Percentiles rank a stretch among this genome's conserved stretches.
Conservation (phyloP, 2,888 invertebrate genomes). For the Drosophila suboccidentalis region DNA sequence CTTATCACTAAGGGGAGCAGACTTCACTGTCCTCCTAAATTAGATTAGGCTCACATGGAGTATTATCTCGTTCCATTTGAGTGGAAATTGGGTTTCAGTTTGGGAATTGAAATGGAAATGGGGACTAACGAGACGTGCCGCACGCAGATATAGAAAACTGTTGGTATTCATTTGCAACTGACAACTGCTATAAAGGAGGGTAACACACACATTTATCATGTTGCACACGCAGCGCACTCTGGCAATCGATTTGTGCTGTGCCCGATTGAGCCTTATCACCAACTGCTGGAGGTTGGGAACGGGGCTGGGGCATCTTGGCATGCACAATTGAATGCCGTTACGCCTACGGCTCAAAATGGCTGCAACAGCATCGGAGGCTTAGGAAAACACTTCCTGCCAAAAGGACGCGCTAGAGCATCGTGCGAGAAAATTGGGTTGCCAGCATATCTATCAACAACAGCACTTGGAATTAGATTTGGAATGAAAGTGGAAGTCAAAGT, state of each 20-base stretch:
- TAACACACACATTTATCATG: conserved; percentile 76
- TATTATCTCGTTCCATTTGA: conserved; percentile 45
- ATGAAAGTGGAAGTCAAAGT: neutral
- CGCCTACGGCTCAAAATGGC: conserved; percentile 48
- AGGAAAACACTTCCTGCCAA: conserved; percentile 50
- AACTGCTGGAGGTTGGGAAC: conserved; percentile 21
- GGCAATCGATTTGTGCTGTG: conserved; percentile 75
- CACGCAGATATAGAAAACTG: conserved; percentile 37
- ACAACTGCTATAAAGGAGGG: conserved; percentile 68
- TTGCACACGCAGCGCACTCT: conserved; percentile 60
- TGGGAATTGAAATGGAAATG: conserved; percentile 4
- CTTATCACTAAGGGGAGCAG: conserved; percentile 14
- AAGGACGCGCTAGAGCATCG: conserved; percentile 53
- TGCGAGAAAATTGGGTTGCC: conserved; percentile 54
- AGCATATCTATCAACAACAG: conserved; percentile 71
- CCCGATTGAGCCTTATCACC: conserved; percentile 74
- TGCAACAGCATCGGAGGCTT: conserved; percentile 42
- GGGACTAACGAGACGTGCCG: conserved; percentile 37
- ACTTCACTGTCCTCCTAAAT: neutral
- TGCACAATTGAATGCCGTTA: conserved; percentile 75
- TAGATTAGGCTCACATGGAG: conserved; percentile 10
- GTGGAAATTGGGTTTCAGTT: conserved; percentile 14
- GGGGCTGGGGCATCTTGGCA: conserved; percentile 32
- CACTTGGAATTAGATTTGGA: conserved; percentile 39
- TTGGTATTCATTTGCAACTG: conserved; percentile 71